Evolutionary conservation across 1,140 invertebrate species (phyloP).

Genomic region (Heterodera carotae): DNA sequence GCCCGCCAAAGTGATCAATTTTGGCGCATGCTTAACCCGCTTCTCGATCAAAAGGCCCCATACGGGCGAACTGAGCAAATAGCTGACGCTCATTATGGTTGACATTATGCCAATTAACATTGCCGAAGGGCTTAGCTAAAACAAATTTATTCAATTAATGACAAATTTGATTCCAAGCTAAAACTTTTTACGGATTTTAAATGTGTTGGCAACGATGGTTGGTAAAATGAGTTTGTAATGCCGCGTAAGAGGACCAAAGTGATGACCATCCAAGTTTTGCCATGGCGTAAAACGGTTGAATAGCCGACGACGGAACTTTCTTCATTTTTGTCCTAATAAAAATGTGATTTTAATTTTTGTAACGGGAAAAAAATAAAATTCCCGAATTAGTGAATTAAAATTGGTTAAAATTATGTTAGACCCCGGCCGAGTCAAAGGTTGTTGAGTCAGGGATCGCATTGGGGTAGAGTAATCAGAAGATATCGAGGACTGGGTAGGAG

Average conservation of each 20-base stretch:
- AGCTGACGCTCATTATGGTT: constrained; percentile 24
- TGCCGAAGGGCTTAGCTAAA: constrained; percentile 21
- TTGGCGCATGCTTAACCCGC: constrained; percentile 9
- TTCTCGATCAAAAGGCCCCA: constrained; percentile 19
- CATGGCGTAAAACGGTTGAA: not conserved
- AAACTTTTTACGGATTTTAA: constrained; percentile 19
- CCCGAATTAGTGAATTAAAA: no score
- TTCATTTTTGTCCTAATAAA: constrained; percentile 1
- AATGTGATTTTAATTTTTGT: not conserved
- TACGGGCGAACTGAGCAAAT: constrained; percentile 21
- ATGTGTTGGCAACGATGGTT: constrained; percentile 14
- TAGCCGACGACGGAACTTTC: not conserved
- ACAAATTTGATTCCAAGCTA: not conserved
- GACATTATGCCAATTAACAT: constrained; percentile 10
- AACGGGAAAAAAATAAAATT: no score
- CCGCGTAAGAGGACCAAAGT: not conserved
- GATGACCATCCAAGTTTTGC: constrained; percentile 22
- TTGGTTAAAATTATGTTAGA: no score
- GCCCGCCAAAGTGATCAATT: constrained; percentile 16
- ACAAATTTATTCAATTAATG: not conserved
- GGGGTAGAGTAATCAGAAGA: no score
- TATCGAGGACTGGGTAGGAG: no score
- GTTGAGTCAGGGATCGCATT: no score
- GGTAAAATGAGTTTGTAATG: constrained; percentile 27
- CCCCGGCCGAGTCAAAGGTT: no score